These are phyloP conservation scores for Micrastur ruficollis DNA, from an alignment of 2,797 vertebrate genomes.

Conservation along the genomic window DNA sequence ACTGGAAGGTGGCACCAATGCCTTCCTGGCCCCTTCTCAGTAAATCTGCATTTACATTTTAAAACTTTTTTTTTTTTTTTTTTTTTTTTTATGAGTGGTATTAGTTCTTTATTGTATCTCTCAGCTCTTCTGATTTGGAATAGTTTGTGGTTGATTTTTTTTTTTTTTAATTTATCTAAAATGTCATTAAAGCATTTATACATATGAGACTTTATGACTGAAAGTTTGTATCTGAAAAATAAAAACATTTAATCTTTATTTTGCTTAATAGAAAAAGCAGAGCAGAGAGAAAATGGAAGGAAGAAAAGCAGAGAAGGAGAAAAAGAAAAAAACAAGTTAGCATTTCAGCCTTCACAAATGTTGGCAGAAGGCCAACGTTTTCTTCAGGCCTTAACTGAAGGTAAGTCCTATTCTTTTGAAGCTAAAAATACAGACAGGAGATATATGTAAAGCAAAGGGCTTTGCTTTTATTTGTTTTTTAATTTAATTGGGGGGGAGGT, in stretches of 20 bases:
- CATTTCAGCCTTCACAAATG: slow-evolving; percentile 32
- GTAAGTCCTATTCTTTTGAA: slow-evolving; percentile 57
- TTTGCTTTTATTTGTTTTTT: neutral
- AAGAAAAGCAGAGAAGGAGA: slow-evolving; percentile 73
- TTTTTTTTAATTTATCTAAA: neutral
- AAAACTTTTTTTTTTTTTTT: neutral
- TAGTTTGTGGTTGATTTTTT: neutral
- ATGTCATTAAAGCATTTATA: neutral
- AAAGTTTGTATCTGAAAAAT: neutral
- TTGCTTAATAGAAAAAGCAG: slow-evolving; percentile 65
- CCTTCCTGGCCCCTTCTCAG: neutral
- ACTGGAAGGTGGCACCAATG: neutral
- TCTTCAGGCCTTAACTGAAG: slow-evolving; percentile 53
- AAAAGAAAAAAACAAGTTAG: slow-evolving; percentile 70
- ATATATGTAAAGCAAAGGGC: neutral
- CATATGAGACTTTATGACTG: neutral
- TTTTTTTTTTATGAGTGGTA: neutral
- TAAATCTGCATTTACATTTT: neutral
- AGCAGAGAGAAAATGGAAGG: slow-evolving; percentile 71
- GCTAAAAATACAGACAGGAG: neutral
- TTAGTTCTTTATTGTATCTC: neutral
- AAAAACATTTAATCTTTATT: neutral
- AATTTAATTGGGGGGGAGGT: neutral
- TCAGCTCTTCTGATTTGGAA: neutral
- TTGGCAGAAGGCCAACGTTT: slow-evolving; percentile 36